phyloP scores from a whole-genome alignment of 2,797 vertebrate genomes.

The Trachops cirrhosus region DNA sequence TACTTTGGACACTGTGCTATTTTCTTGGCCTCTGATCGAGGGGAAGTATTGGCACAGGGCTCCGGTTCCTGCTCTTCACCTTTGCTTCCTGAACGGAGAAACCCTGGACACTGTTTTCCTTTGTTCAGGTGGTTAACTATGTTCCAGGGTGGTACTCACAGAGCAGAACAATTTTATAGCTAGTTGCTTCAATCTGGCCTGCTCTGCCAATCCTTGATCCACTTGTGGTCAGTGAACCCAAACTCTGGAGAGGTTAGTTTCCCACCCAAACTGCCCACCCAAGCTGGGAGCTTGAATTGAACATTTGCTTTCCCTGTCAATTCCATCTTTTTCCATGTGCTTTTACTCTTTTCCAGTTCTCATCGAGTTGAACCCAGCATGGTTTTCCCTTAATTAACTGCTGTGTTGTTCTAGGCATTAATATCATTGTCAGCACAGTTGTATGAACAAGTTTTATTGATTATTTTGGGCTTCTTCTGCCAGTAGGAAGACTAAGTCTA shows the following conservation, averaged over 20 bases:
- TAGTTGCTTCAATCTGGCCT: not conserved
- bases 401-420: constrained; percentile 74
- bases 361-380: constrained; percentile 56
- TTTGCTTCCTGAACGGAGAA: constrained; percentile 59
- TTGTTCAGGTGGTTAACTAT: constrained; percentile 31
- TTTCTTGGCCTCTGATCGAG: constrained; percentile 50
- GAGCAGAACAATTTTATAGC: constrained; percentile 25
- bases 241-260: constrained; percentile 49
- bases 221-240: constrained; percentile 63
- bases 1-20: constrained; percentile 45
- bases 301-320: constrained; percentile 46
- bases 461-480: constrained; percentile 58
- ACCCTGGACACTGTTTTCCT: not conserved
- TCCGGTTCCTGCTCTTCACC: constrained; percentile 44
- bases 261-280: constrained; percentile 68
- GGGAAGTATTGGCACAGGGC: constrained; percentile 43
- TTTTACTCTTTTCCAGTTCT: constrained; percentile 52
- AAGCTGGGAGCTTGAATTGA: constrained; percentile 40
- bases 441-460: constrained; percentile 72
- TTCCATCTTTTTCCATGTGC: constrained; percentile 69
- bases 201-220: constrained; percentile 52
- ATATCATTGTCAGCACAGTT: constrained; percentile 74
- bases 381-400: constrained; percentile 69
- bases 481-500: constrained; percentile 42
- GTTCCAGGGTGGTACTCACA: constrained; percentile 35